Evolutionary conservation across 2,113 vertebrate genomes (phyloP).

Genomic region (Istiophorus platypterus): DNA sequence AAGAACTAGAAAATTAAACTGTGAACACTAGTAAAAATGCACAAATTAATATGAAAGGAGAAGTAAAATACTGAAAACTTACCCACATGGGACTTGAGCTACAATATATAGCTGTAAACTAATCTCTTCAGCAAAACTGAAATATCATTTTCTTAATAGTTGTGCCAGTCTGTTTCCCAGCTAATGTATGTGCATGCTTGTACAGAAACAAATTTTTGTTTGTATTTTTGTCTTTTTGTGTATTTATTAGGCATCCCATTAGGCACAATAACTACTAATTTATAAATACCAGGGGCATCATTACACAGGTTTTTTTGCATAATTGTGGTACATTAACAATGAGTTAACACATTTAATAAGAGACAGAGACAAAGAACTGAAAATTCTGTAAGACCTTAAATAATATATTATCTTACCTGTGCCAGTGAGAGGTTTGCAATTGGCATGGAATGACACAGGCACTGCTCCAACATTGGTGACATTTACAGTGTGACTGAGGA

Average conservation of each 20-base stretch:
- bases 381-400: neutral
- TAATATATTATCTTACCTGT: slow-evolving; percentile 53
- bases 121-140: no score
- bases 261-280: no score
- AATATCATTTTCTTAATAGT: no score
- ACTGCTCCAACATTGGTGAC: slow-evolving; percentile 63
- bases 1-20: neutral
- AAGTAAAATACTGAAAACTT: no score
- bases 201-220: neutral
- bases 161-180: no score
- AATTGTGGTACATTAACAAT: neutral
- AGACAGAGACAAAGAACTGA: neutral
- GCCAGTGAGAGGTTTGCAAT: slow-evolving; percentile 48
- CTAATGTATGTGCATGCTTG: neutral
- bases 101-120: no score
- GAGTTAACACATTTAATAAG: neutral
- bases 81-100: no score
- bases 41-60: no score
- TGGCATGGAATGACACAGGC: slow-evolving; percentile 64
- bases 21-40: no score
- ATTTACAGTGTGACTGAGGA: slow-evolving; percentile 41
- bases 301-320: neutral
- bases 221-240: neutral
- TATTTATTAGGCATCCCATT: no score
- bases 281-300: no score